Percentiles rank a stretch among this genome's conserved stretches.
These are phyloP conservation scores for Premnoplex brunnescens DNA, from an alignment of 2,797 vertebrate genomes.

Conservation along the genomic window DNA sequence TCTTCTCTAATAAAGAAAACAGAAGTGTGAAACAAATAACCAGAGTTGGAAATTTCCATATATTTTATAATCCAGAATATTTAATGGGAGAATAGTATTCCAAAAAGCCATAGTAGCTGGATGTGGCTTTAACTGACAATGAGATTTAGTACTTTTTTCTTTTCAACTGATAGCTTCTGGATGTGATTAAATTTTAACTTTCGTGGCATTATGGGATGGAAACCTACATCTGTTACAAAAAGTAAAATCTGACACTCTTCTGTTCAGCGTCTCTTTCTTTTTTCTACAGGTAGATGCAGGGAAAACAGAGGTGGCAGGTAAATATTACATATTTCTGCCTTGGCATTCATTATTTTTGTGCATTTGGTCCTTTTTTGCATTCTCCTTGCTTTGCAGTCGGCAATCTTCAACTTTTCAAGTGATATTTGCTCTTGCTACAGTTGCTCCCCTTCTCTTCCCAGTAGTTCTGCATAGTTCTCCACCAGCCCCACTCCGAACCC, in stretches of 20 bases:
- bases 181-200: not conserved
- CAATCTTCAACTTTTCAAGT: not conserved
- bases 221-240: not conserved
- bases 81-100: not conserved
- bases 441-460: rapidly evolving
- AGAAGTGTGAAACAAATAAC: not conserved
- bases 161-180: not conserved
- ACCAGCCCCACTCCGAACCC: no score
- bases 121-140: not conserved
- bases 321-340: not conserved
- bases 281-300: not conserved
- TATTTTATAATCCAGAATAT: not conserved
- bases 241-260: not conserved
- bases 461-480: not conserved
- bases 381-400: not conserved
- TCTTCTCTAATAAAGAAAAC: not conserved
- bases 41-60: not conserved
- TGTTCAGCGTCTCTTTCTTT: not conserved
- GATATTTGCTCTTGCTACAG: not conserved
- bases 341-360: not conserved
- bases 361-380: not conserved
- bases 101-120: not conserved
- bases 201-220: not conserved
- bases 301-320: not conserved
- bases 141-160: not conserved